phyloP scores from a whole-genome alignment of 2,888 invertebrate genomes.

The Rhagonycha lutea region DNA sequence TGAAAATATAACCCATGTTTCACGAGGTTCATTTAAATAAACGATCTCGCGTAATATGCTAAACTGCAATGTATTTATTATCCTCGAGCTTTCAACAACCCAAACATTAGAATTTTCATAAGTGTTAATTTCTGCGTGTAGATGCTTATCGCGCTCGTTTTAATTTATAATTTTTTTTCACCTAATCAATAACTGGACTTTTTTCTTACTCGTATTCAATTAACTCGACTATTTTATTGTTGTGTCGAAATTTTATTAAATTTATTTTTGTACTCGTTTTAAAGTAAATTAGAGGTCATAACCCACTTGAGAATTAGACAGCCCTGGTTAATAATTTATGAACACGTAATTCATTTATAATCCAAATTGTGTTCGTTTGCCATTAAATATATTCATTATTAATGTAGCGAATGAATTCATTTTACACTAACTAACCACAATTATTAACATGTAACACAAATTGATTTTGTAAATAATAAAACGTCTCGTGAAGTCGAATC shows the following conservation, averaged over 20 bases:
- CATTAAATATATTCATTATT: slow-evolving; percentile 18
- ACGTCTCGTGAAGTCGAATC: not conserved
- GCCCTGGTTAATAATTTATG: slow-evolving; percentile 12
- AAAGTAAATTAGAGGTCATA: slow-evolving; percentile 2
- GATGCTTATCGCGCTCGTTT: not conserved
- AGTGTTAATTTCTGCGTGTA: not conserved
- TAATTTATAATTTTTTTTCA: not conserved
- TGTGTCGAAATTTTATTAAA: not conserved
- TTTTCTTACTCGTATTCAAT: not conserved
- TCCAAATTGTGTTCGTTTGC: slow-evolving; percentile 5
- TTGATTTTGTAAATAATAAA: not conserved
- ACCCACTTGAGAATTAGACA: not conserved
- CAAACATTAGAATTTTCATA: not conserved
- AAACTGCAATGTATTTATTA: not conserved
- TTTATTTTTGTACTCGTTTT: not conserved
- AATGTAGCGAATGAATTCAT: slow-evolving; percentile 15
- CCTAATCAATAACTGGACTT: not conserved
- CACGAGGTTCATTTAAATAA: not conserved
- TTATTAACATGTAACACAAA: slow-evolving; percentile 8
- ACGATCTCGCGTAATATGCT: not conserved
- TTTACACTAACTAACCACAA: slow-evolving; percentile 13
- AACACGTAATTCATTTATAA: slow-evolving; percentile 7
- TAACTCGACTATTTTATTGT: not conserved
- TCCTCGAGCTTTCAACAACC: not conserved
- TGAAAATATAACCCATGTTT: not conserved